These are phyloP conservation scores for Malthinus seriepunctatus DNA, from an alignment of 2,888 invertebrate species.

Conservation along the genomic window DNA sequence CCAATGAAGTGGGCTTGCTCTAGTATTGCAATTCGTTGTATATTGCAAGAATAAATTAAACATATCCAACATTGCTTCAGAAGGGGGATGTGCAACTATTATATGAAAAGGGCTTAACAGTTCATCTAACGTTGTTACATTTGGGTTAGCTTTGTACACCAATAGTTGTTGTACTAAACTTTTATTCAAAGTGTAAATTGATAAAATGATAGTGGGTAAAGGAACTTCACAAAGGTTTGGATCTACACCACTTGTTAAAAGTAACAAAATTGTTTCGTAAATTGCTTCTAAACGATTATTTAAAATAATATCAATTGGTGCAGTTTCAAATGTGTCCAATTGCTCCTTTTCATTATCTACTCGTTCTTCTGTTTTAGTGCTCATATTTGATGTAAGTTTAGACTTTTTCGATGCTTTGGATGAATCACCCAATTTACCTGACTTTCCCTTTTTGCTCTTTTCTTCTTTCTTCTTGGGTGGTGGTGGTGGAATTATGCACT, in stretches of 20 bases:
- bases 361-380: neutral
- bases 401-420: neutral
- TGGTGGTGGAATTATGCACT: slow-evolving; percentile 18
- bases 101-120: slow-evolving; percentile 46
- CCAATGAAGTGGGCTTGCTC: slow-evolving; percentile 44
- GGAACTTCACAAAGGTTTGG: slow-evolving; percentile 47
- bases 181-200: slow-evolving; percentile 44
- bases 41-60: slow-evolving; percentile 38
- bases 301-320: slow-evolving; percentile 2
- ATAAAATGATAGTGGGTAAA: slow-evolving; percentile 44
- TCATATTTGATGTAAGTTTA: neutral
- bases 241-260: slow-evolving; percentile 47
- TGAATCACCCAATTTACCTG: neutral
- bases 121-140: slow-evolving; percentile 37
- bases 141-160: slow-evolving; percentile 39
- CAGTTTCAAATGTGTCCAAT: neutral
- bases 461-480: slow-evolving; percentile 13
- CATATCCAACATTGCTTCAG: slow-evolving; percentile 36
- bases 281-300: slow-evolving; percentile 28
- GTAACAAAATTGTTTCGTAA: slow-evolving; percentile 39
- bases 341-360: neutral
- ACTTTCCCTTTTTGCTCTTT: slow-evolving; percentile 3
- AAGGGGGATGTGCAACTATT: slow-evolving; percentile 39
- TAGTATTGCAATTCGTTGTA: slow-evolving; percentile 44
- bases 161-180: slow-evolving; percentile 41